Conservation (phyloP, 1,140 invertebrate species). For the Olivierus martensii region DNA sequence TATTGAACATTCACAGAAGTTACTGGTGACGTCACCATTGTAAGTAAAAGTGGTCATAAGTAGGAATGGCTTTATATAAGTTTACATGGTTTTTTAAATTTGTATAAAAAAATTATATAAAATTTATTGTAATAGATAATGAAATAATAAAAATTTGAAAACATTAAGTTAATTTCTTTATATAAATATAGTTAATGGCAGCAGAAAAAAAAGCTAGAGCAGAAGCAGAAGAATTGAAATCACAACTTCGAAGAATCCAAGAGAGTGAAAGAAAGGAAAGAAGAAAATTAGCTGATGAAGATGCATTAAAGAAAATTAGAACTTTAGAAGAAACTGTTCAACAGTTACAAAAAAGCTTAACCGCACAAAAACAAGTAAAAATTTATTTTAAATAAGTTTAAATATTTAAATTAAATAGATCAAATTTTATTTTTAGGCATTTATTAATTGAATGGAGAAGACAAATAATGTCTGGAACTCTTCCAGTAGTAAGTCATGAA, state of each 20-base stretch:
- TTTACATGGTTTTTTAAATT: no score
- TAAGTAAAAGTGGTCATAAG: no score
- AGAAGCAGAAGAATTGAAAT: slow-evolving; percentile 74
- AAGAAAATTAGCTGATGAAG: slow-evolving; percentile 86
- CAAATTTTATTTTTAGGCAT: no score
- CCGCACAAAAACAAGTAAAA: slow-evolving; percentile 57
- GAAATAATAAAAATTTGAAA: no score
- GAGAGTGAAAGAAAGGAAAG: slow-evolving; percentile 83
- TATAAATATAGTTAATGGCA: slow-evolving; percentile 56
- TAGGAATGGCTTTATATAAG: no score
- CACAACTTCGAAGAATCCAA: slow-evolving; percentile 26
- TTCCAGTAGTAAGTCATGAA: no score
- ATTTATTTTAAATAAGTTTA: background rate
- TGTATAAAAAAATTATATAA: no score
- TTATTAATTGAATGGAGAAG: no score
- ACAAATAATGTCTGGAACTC: no score
- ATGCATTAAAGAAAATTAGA: slow-evolving; percentile 86
- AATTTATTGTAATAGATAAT: no score
- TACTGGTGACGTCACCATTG: no score
- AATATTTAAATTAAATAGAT: background rate
- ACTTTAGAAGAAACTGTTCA: slow-evolving; percentile 73
- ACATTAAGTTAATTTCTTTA: background rate
- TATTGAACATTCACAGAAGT: no score
- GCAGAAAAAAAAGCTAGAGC: slow-evolving; percentile 77
- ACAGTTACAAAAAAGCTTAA: slow-evolving; percentile 38